Conservation (phyloP, 1,140 invertebrate genomes). For the Hirudo medicinalis region DNA sequence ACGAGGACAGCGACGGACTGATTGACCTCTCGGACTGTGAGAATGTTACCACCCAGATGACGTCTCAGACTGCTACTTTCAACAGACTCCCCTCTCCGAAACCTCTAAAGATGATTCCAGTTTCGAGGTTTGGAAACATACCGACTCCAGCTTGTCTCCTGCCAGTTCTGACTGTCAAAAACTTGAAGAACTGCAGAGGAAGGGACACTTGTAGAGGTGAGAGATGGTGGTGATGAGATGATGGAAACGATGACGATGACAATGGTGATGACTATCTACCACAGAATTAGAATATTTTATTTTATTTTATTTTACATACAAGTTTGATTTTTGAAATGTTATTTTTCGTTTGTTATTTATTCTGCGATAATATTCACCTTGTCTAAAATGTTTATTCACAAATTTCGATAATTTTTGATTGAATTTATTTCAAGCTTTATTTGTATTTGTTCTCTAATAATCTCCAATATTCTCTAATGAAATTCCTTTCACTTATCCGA, state of each 20-base stretch:
- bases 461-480: too few relatives aligned
- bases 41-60: background rate
- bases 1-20: background rate
- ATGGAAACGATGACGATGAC: background rate
- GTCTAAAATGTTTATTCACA: too few relatives aligned
- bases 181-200: background rate
- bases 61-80: background rate
- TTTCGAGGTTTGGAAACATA: background rate
- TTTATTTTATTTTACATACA: too few relatives aligned
- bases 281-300: background rate
- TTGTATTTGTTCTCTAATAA: too few relatives aligned
- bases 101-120: slow-evolving; percentile 8
- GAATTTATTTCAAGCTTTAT: too few relatives aligned
- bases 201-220: background rate
- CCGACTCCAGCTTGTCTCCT: slow-evolving; percentile 11
- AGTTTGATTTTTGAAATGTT: background rate
- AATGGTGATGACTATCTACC: background rate
- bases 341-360: background rate
- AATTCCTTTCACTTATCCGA: too few relatives aligned
- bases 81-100: slow-evolving; percentile 3
- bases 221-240: slow-evolving; percentile 7
- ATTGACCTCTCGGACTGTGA: slow-evolving; percentile 7
- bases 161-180: slow-evolving; percentile 4
- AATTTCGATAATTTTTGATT: too few relatives aligned
- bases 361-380: too few relatives aligned